Percentiles rank a stretch among this genome's conserved stretches.
These are phyloP conservation scores for Thereva nobilitata DNA, from an alignment of 2,888 invertebrate genomes.

Conservation along the genomic window DNA sequence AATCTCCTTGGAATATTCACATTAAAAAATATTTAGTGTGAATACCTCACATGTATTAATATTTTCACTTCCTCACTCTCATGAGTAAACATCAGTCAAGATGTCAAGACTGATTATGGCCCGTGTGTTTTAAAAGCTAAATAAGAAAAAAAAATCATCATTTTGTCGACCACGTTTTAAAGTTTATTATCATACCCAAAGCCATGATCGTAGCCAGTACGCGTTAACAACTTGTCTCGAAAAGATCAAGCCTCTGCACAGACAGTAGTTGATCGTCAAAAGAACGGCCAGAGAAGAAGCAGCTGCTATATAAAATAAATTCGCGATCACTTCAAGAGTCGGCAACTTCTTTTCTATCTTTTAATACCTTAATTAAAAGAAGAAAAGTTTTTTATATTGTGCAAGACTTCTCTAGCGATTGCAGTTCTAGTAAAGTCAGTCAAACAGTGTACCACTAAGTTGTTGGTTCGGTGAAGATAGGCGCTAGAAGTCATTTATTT, in stretches of 20 bases:
- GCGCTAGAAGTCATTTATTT: too few relatives aligned
- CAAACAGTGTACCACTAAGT: not conserved
- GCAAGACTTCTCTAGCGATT: not conserved
- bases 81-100: too few relatives aligned
- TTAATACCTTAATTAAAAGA: not conserved
- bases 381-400: not conserved
- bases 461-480: not conserved
- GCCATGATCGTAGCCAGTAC: slow-evolving; percentile 2
- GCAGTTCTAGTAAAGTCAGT: too few relatives aligned
- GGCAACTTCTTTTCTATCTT: slow-evolving; percentile 39
- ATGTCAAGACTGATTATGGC: too few relatives aligned
- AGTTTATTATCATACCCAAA: not conserved
- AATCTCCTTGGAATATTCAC: too few relatives aligned
- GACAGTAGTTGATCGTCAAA: not conserved
- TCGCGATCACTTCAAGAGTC: too few relatives aligned
- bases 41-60: too few relatives aligned
- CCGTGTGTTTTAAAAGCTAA: too few relatives aligned
- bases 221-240: not conserved
- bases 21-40: too few relatives aligned
- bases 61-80: too few relatives aligned
- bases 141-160: not conserved
- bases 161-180: not conserved
- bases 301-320: too few relatives aligned
- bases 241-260: slow-evolving; percentile 18
- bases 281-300: not conserved